A percentile compares a stretch with the other conserved stretches of the same genome.
phyloP scores from a whole-genome alignment of 2,888 invertebrate species.

The Cosmia pyralina region DNA sequence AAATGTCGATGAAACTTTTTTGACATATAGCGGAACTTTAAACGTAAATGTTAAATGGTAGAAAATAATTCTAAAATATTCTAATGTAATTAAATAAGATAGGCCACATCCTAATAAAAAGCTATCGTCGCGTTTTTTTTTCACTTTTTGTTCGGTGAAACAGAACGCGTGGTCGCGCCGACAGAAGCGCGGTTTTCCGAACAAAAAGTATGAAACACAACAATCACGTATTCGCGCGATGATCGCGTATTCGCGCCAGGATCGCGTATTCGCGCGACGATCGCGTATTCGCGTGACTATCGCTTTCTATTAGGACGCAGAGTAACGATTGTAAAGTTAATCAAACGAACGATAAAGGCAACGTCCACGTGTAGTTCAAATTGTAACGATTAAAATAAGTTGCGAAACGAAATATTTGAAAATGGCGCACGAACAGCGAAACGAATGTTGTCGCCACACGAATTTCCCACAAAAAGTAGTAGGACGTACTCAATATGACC shows the following conservation, averaged over 20 bases:
- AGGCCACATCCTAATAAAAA: background rate
- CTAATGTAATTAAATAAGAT: constrained; percentile 28
- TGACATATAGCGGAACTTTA: constrained; percentile 35
- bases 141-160: background rate
- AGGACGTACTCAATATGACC: background rate
- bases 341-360: constrained; percentile 56
- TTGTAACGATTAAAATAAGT: constrained; percentile 48
- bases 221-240: too few relatives aligned
- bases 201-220: background rate
- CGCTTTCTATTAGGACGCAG: background rate
- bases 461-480: background rate
- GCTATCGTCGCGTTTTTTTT: too few relatives aligned
- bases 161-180: background rate
- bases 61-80: constrained; percentile 41
- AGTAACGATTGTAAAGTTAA: constrained; percentile 35
- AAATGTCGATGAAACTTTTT: constrained; percentile 15
- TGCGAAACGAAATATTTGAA: constrained; percentile 55
- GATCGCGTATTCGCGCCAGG: too few relatives aligned
- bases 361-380: constrained; percentile 51
- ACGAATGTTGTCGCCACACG: background rate
- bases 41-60: constrained; percentile 54
- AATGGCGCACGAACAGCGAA: constrained; percentile 40
- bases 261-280: too few relatives aligned
- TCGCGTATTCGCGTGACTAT: background rate
- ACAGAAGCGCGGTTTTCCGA: background rate